These are phyloP conservation scores for Andrena hattorfiana DNA, from an alignment of 2,888 invertebrate genomes.

Conservation along the genomic window DNA sequence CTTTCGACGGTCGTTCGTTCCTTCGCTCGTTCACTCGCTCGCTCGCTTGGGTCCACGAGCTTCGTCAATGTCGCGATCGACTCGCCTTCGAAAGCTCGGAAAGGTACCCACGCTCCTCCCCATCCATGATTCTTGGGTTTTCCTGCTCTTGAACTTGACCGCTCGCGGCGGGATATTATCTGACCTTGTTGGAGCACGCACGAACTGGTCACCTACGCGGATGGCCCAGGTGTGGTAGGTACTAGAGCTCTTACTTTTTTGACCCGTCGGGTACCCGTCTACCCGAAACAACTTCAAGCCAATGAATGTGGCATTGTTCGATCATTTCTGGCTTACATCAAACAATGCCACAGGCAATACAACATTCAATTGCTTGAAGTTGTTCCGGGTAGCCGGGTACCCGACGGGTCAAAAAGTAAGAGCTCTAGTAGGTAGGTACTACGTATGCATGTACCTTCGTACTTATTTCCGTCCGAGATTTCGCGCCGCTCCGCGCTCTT, in stretches of 20 bases:
- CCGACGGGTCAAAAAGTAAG: no score
- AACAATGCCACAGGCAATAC: no score
- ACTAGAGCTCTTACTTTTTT: no score
- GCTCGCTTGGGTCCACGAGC: not conserved
- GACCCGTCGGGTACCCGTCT: no score
- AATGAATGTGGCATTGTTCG: no score
- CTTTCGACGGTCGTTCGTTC: not conserved
- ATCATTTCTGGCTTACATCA: no score
- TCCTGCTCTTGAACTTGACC: slow-evolving; percentile 58
- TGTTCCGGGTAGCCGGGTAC: no score
- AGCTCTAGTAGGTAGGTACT: no score
- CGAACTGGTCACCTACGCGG: slow-evolving; percentile 51
- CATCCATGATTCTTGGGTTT: slow-evolving; percentile 59
- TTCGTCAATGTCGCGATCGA: no score
- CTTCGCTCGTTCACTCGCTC: not conserved
- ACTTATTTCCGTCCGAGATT: slow-evolving; percentile 44
- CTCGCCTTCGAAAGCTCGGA: slow-evolving; percentile 71
- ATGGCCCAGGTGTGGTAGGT: slow-evolving; percentile 42
- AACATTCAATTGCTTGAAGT: no score
- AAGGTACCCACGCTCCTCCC: slow-evolving; percentile 74
- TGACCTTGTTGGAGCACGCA: slow-evolving; percentile 66
- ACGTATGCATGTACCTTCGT: not conserved
- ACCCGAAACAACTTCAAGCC: no score
- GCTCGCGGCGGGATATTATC: slow-evolving; percentile 65
- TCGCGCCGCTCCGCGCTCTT: not conserved